Conservation (phyloP, 2,888 invertebrate species). For the Nomada ruficornis region DNA sequence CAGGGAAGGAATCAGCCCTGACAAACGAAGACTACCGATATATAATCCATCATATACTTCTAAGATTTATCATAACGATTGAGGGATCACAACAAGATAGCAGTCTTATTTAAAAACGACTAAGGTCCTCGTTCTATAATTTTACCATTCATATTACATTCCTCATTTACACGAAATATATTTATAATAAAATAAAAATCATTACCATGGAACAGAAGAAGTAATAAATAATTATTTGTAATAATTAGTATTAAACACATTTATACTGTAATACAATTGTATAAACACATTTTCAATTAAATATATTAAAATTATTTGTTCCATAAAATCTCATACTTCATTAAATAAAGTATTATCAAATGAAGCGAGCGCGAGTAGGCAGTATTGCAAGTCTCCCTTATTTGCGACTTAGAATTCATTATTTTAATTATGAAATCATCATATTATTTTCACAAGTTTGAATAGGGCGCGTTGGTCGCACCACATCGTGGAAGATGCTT, state of each 20-base stretch:
- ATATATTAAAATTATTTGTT: background rate
- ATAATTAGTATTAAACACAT: background rate
- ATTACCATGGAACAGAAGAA: background rate
- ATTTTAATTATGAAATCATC: background rate
- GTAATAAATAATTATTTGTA: background rate
- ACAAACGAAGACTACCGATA: conserved; percentile 85
- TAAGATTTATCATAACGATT: conserved; percentile 86
- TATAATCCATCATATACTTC: conserved; percentile 85
- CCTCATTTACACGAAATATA: conserved; percentile 7
- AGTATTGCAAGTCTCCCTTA: too few relatives aligned
- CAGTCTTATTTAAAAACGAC: background rate
- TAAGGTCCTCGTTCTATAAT: conserved; percentile 1
- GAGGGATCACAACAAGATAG: conserved; percentile 33
- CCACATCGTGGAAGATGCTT: too few relatives aligned
- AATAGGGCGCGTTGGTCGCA: background rate
- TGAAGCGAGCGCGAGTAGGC: too few relatives aligned
- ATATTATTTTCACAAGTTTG: background rate
- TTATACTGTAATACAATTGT: conserved; percentile 8
- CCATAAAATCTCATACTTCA: background rate
- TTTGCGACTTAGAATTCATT: background rate
- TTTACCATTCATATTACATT: conserved; percentile 14
- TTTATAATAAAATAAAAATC: background rate
- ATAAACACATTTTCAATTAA: background rate
- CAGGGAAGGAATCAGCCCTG: conserved; percentile 85
- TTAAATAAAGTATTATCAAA: background rate